Base-by-base conservation (phyloP, 92 coral and sea anemone species). In the Phenganax marumi region DNA sequence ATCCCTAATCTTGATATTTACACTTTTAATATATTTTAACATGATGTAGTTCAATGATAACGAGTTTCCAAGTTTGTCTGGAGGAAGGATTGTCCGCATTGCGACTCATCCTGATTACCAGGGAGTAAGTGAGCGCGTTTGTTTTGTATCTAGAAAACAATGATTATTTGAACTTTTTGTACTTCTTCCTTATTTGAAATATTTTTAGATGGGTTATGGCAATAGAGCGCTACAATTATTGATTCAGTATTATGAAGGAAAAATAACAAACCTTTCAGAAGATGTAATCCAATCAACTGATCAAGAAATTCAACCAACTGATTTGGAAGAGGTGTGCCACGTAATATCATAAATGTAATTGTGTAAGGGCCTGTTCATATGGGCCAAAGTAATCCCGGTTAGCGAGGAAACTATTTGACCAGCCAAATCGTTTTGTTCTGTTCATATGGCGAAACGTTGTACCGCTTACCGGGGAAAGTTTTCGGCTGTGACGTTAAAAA, bases 101-200 rank as follows among this genome's bases (percentile, higher is more conserved):
- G 98, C 98, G 24, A 94, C 97, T 5, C 98, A 94, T 68, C 98
- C 98, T 47, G 98, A 94, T 68, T 92, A 88, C 56, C 98, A 94
- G 86, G 91, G 98, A 88, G 98, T 94, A 82, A 84, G 91, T 56
- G n/a, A 18, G 39, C 16, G 39, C 16, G 68, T 13, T 57, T 23
- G 54, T 47, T 7, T 8, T 46, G 26, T 79, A n/a, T 24, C 68
- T 13, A 22, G 14, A 8, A 48, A n/a, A 10, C 13, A 11, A 5
- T 26, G 52, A 33, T 17, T 13, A 43, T 70, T 10, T 68, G 5
- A 10, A 33, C 47, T 79, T 33, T 6, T 18, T 49, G 11, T 26
- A 50, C 43, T 7, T 0, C 0, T 70, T 10, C 24, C 70, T n/a
- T 48, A 61, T 50, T 61, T 77, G 43, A 47, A 57, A 25, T 0